Evolutionary conservation across 2,888 invertebrate species (phyloP), one percentile per base, ranked within the genome.

Genomic region (Drosophila phalerata): DNA sequence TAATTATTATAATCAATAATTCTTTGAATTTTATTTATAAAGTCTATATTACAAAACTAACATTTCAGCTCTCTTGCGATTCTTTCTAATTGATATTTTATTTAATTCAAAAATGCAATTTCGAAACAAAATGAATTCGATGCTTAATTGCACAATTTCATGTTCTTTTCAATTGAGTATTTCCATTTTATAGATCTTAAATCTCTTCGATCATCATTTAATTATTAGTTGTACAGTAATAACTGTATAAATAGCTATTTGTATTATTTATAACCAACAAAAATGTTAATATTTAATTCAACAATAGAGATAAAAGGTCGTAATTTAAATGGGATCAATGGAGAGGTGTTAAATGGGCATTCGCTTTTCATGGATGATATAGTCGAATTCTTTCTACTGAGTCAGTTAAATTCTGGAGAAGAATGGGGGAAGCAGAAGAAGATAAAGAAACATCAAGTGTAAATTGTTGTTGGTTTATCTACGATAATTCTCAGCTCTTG

Each of bases 331-430:
- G 45, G 48, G 38, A 61, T 77, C 68, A 76, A 75, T 75, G 69
- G 66, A 64, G 55, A 85, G 74, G 88, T 88, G 88, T 68, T 85
- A 82, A 85, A 70, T 79, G 66, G 73, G 37, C 67, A 56, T 57
- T 74, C 64, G 62, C 66, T 62, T 56, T 62, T 56, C 19, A 17
- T 25, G 34, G 22, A 40, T 55, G 47, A 49, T 55, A 64, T 48
- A 52, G 40, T 42, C 53, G 22, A 70, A 71, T 73, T 66, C 48
- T 25, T 34, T 11, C 48, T 9, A 25, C 19, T 63, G 62, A 74
- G 42, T 64, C 60, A 58, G 53, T 17, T 47, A 45, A 56, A 40
- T 38, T 37, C 6, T 13, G 9, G 5, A 4, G 38, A 34, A 19
- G 37, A 45, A 1, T 15, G 25, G 13, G 22, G 10, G 9, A 30